Evolutionary conservation across 2,888 invertebrate species (phyloP), one percentile per base, ranked within the genome.

Genomic region (Synergus umbraculus): DNA sequence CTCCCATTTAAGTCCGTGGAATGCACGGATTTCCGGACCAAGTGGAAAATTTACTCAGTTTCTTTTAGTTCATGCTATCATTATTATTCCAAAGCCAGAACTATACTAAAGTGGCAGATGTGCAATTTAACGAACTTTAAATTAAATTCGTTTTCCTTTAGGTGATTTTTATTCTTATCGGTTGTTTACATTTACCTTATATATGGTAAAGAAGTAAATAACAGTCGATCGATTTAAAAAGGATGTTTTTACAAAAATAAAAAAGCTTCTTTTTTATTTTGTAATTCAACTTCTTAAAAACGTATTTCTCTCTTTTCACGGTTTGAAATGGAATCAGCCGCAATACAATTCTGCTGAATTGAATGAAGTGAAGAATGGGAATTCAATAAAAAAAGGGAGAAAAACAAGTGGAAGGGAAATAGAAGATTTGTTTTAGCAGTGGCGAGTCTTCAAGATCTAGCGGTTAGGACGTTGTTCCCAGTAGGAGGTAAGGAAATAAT

Each of bases 341-440:
- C 54, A 73, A 54, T 54, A 15, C 9, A 73, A 73, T 54, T 73
- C n/a, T n/a, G 37, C 29, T 49, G 54, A 54, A 73, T 54, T 73
- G 73, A 73, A 49, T 73, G 10, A 41, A 73, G 37, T 73, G 29
- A 73, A 37, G n/a, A 10, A 41, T 41, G 5, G 37, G 12, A 73
- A 54, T 49, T 37, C 73, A n/a, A 12, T 73, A 29, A 29, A 10
- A 67, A 79, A 67, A 67, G 29, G 63, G 54, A 81, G 67, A 76
- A 73, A 82, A 44, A 43, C 22, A 63, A 58, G 58, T 18, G 12
- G 58, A 67, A 76, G 65, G 63, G 77, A 69, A 76, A 82, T 60
- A 69, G 66, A 77, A 79, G 64, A 80, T 82, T 82, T 80, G 80
- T 82, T 80, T 82, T 76, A 80, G 49, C 64, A 76, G 80, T 82